These are phyloP conservation scores for Tetramorium alpestre DNA, from an alignment of 1,140 invertebrate species.

Conservation along the genomic window DNA sequence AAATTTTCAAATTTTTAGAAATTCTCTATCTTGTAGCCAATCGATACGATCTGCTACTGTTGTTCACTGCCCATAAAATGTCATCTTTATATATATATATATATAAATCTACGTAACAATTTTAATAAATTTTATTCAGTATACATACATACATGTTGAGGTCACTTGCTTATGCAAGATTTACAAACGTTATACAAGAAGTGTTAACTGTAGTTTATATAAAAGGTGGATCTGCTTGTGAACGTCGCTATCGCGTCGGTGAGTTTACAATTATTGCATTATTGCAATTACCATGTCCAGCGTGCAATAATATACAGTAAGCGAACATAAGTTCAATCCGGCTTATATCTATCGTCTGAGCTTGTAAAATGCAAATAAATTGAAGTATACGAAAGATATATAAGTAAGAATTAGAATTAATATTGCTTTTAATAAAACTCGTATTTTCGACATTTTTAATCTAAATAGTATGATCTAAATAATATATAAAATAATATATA, in stretches of 20 bases:
- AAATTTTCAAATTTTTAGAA: no score
- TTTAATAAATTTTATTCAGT: no score
- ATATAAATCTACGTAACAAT: no score
- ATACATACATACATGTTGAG: no score
- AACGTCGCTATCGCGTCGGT: constrained; percentile 78
- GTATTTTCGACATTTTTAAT: neutral
- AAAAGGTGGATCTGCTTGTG: constrained; percentile 65
- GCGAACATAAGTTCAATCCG: neutral
- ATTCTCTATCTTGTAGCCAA: no score
- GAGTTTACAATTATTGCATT: constrained; percentile 45
- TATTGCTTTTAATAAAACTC: neutral
- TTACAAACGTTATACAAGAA: no score
- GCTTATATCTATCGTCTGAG: neutral
- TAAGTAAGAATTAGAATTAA: neutral
- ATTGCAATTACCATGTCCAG: neutral
- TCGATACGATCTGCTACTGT: no score
- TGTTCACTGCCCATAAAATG: no score
- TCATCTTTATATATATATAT: no score
- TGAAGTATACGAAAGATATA: neutral
- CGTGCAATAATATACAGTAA: neutral
- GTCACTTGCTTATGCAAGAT: no score
- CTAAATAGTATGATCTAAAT: neutral
- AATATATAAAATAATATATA: no score
- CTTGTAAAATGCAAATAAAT: neutral
- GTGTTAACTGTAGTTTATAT: no score